phyloP scores from a whole-genome alignment of 2,113 vertebrate genomes.

The Elephantulus edwardii region DNA sequence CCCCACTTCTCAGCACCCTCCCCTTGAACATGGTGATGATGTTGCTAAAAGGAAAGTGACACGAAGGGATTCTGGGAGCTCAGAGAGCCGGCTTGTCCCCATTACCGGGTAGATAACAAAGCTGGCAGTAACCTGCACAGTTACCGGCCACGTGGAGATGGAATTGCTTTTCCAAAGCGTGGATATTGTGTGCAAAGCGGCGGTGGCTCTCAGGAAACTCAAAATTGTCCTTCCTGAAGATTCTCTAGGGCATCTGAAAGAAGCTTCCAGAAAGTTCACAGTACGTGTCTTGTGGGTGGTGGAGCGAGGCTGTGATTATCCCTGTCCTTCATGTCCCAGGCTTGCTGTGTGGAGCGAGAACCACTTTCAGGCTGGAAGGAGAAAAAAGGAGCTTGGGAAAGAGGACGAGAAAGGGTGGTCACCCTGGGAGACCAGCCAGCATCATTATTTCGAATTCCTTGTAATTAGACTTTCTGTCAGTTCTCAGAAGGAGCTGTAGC shows the following conservation, averaged over 20 bases:
- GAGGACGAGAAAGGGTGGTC: neutral
- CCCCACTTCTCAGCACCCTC: neutral
- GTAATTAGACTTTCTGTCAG: neutral
- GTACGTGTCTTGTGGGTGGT: accelerated
- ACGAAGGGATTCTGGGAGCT: accelerated
- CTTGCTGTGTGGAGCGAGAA: neutral
- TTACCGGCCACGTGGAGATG: neutral
- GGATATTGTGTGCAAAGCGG: neutral
- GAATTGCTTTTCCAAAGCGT: neutral
- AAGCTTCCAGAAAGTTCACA: neutral
- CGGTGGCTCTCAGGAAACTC: neutral
- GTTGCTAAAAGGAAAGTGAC: neutral
- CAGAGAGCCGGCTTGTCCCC: neutral
- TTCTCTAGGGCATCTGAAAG: neutral
- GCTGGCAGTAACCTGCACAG: neutral
- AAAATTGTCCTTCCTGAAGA: neutral
- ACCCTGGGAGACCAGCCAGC: neutral
- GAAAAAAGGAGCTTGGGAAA: neutral
- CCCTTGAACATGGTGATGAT: accelerated
- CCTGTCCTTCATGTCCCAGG: neutral
- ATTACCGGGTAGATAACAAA: neutral
- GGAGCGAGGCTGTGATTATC: accelerated
- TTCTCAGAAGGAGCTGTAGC: neutral
- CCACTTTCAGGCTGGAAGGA: neutral
- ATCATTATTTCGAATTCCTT: neutral